Evolutionary conservation across 53 echinoderm and acorn worm genomes (phyloP).

Genomic region (Holothuria leucospilota): DNA sequence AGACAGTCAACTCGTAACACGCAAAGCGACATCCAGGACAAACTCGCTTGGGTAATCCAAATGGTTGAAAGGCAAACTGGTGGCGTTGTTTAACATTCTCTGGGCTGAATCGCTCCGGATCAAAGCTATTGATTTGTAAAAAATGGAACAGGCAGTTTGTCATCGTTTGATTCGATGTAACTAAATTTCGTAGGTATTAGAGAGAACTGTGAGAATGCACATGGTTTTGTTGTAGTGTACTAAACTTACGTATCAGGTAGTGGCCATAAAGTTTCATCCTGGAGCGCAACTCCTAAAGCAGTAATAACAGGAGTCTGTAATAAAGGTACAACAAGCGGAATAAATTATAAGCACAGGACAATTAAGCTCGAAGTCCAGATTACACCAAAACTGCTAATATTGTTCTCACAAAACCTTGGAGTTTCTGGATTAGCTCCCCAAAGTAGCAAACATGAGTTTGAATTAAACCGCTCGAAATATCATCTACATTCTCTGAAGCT

Average conservation of each 20-base stretch:
- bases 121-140: constrained; percentile 50
- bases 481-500: no score
- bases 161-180: no score
- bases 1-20: constrained; percentile 69
- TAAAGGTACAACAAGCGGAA: neutral
- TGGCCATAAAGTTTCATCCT: constrained; percentile 53
- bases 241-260: constrained; percentile 50
- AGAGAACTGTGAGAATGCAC: no score
- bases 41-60: constrained; percentile 79
- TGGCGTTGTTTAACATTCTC: constrained; percentile 71
- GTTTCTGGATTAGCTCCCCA: no score
- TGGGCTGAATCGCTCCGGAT: constrained; percentile 84
- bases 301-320: constrained; percentile 62
- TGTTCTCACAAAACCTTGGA: no score
- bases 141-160: no score
- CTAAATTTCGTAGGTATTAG: no score
- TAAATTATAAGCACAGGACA: neutral
- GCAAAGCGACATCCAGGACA: constrained; percentile 82
- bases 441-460: no score
- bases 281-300: constrained; percentile 58
- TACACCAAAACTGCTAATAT: neutral
- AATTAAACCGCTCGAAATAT: no score
- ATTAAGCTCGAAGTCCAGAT: neutral
- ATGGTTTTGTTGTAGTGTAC: neutral
- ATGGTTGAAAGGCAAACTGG: constrained; percentile 70